Evolutionary conservation across 2,797 vertebrate species (phyloP).

Genomic region (Borostomias antarcticus): DNA sequence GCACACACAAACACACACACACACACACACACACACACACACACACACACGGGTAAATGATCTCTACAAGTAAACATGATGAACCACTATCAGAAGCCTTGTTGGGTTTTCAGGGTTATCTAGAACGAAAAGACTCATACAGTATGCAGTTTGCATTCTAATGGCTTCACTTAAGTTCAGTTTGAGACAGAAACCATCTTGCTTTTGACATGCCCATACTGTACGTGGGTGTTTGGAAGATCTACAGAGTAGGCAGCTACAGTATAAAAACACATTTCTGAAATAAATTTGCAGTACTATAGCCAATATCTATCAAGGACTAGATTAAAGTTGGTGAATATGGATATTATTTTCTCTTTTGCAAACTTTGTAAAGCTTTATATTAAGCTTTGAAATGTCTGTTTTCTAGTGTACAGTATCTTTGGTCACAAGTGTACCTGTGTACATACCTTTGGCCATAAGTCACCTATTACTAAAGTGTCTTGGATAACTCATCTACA

Average conservation of each 20-base stretch:
- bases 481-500: slow-evolving; percentile 62
- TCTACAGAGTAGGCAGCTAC: too few relatives aligned
- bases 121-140: slow-evolving; percentile 27
- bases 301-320: background rate
- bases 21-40: background rate
- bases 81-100: background rate
- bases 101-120: slow-evolving; percentile 32
- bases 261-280: background rate
- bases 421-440: slow-evolving; percentile 18
- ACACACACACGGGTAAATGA: background rate
- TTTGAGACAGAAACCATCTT: too few relatives aligned
- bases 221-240: too few relatives aligned
- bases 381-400: too few relatives aligned
- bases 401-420: too few relatives aligned
- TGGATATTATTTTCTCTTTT: background rate
- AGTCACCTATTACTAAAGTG: slow-evolving; percentile 49
- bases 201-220: background rate
- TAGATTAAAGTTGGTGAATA: background rate
- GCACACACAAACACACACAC: background rate
- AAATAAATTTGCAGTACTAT: background rate
- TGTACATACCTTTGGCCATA: slow-evolving; percentile 35
- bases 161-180: slow-evolving; percentile 7
- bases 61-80: background rate
- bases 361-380: too few relatives aligned
- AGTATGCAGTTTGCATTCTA: slow-evolving; percentile 15